phyloP scores from a whole-genome alignment of 1,140 invertebrate species.

The Drosophila eugracilis region DNA sequence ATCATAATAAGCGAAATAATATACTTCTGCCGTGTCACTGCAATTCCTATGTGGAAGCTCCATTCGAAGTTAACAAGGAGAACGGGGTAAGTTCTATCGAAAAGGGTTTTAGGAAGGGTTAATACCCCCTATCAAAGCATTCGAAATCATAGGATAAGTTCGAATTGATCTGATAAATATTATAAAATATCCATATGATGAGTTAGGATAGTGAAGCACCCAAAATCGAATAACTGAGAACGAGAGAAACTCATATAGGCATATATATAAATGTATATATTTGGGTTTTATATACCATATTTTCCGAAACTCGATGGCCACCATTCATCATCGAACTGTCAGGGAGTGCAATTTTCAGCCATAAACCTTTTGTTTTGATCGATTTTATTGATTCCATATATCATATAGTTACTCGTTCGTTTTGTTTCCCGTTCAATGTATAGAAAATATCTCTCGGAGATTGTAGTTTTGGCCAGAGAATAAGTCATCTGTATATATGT shows the following conservation, averaged over 20 bases:
- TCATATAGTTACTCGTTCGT: slow-evolving; percentile 38
- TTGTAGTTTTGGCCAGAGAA: slow-evolving; percentile 26
- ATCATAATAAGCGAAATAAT: slow-evolving; percentile 9
- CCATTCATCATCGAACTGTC: slow-evolving; percentile 44
- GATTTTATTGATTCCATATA: slow-evolving; percentile 55
- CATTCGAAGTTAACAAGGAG: slow-evolving; percentile 42
- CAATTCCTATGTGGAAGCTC: slow-evolving; percentile 61
- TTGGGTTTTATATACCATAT: background rate
- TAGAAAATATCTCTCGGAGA: slow-evolving; percentile 16
- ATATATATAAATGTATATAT: slow-evolving; percentile 22
- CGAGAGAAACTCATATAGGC: slow-evolving; percentile 14
- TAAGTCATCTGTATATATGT: background rate
- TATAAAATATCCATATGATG: background rate
- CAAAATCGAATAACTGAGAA: slow-evolving; percentile 1
- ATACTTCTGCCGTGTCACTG: slow-evolving; percentile 35
- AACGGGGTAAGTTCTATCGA: slow-evolving; percentile 62
- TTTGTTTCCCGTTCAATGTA: slow-evolving; percentile 24
- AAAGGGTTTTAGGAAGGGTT: too few species aligned
- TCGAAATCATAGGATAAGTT: too few species aligned
- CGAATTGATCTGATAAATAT: background rate
- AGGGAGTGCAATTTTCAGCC: slow-evolving; percentile 50
- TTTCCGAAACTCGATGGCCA: slow-evolving; percentile 26
- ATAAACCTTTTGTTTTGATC: slow-evolving; percentile 52
- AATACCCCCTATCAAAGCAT: too few species aligned
- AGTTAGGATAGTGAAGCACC: background rate